phyloP scores from a whole-genome alignment of 2,888 invertebrate species.

The Caenorhabditis sp. region DNA sequence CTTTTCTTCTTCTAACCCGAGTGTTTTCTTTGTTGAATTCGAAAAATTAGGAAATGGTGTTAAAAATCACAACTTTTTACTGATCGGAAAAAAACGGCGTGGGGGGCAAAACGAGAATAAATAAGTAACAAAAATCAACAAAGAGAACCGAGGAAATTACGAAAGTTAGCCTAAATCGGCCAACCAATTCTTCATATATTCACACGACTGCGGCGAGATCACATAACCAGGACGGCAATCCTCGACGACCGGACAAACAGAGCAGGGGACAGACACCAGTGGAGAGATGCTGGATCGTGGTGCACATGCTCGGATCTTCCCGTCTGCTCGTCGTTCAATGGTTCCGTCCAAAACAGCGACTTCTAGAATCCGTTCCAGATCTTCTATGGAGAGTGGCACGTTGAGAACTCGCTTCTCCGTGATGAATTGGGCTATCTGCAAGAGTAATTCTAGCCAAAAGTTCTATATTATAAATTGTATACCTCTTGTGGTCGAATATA shows the following conservation, averaged over 20 bases:
- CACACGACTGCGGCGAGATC: constrained; percentile 81
- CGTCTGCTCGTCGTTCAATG: constrained; percentile 77
- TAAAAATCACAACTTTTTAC: background rate
- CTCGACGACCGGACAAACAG: constrained; percentile 79
- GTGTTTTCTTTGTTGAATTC: constrained; percentile 4
- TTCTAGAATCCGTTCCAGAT: constrained; percentile 75
- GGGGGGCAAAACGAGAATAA: background rate
- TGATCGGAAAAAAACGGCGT: background rate
- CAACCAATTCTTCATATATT: constrained; percentile 79
- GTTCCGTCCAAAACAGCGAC: constrained; percentile 80
- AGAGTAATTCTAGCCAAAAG: no score
- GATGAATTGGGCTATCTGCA: constrained; percentile 74
- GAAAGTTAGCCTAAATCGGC: constrained; percentile 29
- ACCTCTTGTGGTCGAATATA: constrained; percentile 70
- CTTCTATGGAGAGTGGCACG: constrained; percentile 71
- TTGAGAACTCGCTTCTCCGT: constrained; percentile 72
- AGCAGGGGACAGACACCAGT: constrained; percentile 78
- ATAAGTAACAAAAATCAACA: constrained; percentile 33
- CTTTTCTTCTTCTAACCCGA: background rate
- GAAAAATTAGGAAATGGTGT: constrained; percentile 1
- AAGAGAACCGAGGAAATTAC: background rate
- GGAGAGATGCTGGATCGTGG: constrained; percentile 54
- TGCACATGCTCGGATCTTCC: constrained; percentile 68
- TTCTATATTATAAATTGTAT: background rate
- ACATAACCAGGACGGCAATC: constrained; percentile 80